A percentile compares a stretch with the other conserved stretches of the same genome.
Conservation (phyloP, 2,113 vertebrate genomes). For the Semicossyphus pulcher region DNA sequence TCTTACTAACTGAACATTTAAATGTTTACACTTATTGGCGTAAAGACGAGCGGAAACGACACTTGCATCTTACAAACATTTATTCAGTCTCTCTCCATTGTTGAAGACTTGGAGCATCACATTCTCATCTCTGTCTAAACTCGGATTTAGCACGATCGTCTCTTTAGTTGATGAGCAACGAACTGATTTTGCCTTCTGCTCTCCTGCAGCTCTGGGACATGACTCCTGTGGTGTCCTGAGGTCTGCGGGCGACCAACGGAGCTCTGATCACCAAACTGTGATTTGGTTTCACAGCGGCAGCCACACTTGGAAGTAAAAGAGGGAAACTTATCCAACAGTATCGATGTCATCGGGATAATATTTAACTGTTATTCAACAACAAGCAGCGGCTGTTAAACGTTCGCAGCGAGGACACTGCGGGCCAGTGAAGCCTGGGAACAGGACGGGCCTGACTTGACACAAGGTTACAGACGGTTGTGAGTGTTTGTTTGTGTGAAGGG, state of each 20-base stretch:
- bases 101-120: too few species aligned
- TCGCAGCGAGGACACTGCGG: conserved; percentile 32
- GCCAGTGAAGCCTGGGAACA: conserved; percentile 29
- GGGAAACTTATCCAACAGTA: neutral
- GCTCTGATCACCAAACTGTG: conserved; percentile 23
- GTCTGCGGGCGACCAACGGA: conserved; percentile 35
- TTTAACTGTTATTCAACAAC: conserved; percentile 40
- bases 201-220: conserved; percentile 95
- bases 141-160: too few species aligned
- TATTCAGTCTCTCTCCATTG: too few species aligned
- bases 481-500: conserved; percentile 23
- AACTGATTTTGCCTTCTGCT: conserved; percentile 24
- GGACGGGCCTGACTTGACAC: neutral
- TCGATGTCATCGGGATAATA: conserved; percentile 43
- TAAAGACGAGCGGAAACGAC: too few species aligned
- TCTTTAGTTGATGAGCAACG: too few species aligned
- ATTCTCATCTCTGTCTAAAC: neutral
- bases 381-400: conserved; percentile 15
- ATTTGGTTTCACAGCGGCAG: neutral
- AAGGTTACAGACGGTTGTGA: neutral
- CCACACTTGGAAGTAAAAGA: conserved; percentile 1
- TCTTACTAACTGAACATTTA: too few species aligned
- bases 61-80: too few species aligned
- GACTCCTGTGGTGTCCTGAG: conserved; percentile 96
- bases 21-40: too few species aligned